Evolutionary conservation across 2,888 invertebrate genomes (phyloP).

Genomic region (Miltochrista miniata): DNA sequence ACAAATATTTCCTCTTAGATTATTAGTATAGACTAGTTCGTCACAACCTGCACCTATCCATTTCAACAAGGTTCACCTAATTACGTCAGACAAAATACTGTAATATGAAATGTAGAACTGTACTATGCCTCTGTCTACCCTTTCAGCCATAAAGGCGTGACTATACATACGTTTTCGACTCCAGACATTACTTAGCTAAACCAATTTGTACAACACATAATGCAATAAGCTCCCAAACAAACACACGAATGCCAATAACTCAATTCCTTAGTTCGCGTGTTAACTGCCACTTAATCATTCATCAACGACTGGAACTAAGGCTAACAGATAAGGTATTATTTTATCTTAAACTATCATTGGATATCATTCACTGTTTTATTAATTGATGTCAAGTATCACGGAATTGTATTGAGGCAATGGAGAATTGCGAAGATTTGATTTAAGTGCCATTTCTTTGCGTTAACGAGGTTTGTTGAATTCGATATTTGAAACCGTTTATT

Average conservation of each 20-base stretch:
- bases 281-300: conserved; percentile 1
- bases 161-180: no score
- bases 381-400: conserved; percentile 9
- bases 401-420: neutral
- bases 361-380: conserved; percentile 11
- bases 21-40: no score
- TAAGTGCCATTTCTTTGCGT: neutral
- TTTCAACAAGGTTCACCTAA: no score
- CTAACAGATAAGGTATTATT: conserved; percentile 10
- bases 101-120: no score
- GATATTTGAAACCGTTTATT: no score
- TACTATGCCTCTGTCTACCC: no score
- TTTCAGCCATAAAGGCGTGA: no score
- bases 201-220: neutral
- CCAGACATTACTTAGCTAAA: neutral
- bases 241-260: conserved; percentile 3
- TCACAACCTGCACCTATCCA: no score
- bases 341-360: conserved; percentile 2
- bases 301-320: conserved; percentile 1
- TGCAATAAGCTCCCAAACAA: neutral
- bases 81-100: no score
- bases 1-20: no score
- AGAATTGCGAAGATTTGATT: neutral
- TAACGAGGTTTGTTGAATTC: no score
- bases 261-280: conserved; percentile 10